Percentiles rank a stretch among this genome's conserved stretches.
Evolutionary conservation across 2,888 invertebrate species (phyloP).

Genomic region (Eledona agricola): DNA sequence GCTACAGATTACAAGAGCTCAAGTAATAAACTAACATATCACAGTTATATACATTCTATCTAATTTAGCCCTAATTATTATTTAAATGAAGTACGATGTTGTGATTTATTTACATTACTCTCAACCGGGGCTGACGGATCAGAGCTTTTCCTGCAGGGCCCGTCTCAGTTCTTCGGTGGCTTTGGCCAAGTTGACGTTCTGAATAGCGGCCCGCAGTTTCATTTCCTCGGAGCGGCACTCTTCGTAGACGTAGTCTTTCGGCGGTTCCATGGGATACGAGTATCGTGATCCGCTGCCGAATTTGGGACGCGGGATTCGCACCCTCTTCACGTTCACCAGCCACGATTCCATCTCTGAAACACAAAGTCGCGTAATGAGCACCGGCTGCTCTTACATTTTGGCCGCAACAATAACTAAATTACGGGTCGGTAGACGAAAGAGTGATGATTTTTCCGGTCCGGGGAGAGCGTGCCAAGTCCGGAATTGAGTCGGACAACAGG

Average conservation of each 20-base stretch:
- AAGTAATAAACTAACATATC: too few relatives aligned
- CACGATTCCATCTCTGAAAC: constrained; percentile 79
- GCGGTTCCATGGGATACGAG: constrained; percentile 75
- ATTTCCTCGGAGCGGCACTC: constrained; percentile 66
- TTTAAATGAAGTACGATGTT: too few relatives aligned
- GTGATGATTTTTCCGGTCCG: too few relatives aligned
- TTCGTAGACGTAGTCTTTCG: constrained; percentile 78
- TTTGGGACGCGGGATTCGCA: constrained; percentile 86
- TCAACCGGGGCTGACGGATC: constrained; percentile 56
- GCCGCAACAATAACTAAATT: constrained; percentile 1
- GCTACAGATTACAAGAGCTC: too few relatives aligned
- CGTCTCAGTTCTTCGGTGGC: constrained; percentile 80
- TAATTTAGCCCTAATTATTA: constrained; percentile 16
- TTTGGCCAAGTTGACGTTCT: constrained; percentile 67
- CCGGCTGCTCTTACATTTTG: too few relatives aligned
- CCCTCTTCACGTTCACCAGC: constrained; percentile 83
- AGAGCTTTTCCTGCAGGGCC: constrained; percentile 80
- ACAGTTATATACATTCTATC: constrained; percentile 49
- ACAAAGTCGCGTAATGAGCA: too few relatives aligned
- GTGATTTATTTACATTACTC: too few relatives aligned
- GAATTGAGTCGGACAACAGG: too few relatives aligned
- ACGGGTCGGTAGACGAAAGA: too few relatives aligned
- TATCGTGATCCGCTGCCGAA: constrained; percentile 70
- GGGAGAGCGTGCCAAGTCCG: too few relatives aligned
- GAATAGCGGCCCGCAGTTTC: constrained; percentile 61